These are phyloP conservation scores for Acanthosepion pharaonis DNA, from an alignment of 2,888 invertebrate genomes.

Conservation along the genomic window DNA sequence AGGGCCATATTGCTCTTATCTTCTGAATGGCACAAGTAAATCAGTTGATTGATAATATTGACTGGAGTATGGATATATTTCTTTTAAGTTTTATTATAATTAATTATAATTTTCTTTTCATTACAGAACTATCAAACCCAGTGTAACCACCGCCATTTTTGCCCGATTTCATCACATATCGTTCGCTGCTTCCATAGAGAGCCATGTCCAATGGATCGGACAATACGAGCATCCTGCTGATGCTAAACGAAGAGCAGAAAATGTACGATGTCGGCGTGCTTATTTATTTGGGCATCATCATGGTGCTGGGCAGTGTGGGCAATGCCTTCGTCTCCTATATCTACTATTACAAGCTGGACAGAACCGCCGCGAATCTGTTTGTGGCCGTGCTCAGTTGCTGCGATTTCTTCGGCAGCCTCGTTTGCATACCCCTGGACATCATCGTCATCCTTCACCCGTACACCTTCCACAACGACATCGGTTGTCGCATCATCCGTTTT, in stretches of 20 bases:
- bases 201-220: background rate
- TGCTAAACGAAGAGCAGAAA: background rate
- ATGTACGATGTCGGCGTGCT: background rate
- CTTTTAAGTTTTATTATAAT: no score
- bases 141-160: background rate
- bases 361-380: background rate
- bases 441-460: background rate
- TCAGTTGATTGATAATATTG: no score
- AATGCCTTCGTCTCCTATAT: slow-evolving; percentile 16
- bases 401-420: background rate
- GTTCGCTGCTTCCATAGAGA: background rate
- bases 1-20: no score
- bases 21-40: no score
- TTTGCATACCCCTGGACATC: slow-evolving; percentile 14
- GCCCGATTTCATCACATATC: background rate
- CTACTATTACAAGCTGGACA: background rate
- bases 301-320: background rate
- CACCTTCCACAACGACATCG: background rate
- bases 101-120: background rate
- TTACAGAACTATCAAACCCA: background rate
- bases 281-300: background rate
- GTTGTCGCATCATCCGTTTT: background rate
- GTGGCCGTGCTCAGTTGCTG: background rate
- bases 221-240: background rate
- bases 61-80: no score